These are phyloP conservation scores for Coelopa frigida DNA, from an alignment of 1,140 invertebrate species.

Conservation along the genomic window DNA sequence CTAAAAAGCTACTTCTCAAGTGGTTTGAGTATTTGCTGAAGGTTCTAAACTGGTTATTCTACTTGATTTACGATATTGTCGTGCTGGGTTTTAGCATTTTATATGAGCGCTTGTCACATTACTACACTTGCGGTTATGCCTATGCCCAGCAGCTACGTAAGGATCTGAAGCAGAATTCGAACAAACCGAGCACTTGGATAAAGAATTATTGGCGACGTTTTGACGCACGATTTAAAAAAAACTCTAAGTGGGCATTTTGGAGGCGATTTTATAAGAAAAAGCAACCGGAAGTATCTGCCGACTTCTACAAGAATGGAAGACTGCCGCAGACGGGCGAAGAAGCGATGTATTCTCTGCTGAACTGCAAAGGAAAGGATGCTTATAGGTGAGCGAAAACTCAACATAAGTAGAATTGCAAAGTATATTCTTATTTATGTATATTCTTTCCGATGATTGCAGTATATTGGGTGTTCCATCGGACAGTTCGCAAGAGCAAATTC, in stretches of 20 bases:
- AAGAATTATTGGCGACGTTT: constrained; percentile 35
- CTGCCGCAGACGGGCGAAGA: constrained; percentile 86
- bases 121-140: constrained; percentile 23
- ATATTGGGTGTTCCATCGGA: constrained; percentile 79
- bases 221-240: constrained; percentile 37
- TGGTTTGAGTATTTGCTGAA: constrained; percentile 63
- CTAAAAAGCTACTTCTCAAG: constrained; percentile 32
- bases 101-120: constrained; percentile 49
- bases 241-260: constrained; percentile 40
- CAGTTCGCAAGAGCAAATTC: constrained; percentile 88
- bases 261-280: constrained; percentile 38
- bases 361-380: constrained; percentile 91
- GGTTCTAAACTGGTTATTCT: constrained; percentile 65
- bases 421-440: constrained; percentile 1
- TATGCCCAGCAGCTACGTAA: constrained; percentile 32
- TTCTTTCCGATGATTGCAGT: constrained; percentile 49
- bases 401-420: neutral
- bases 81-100: constrained; percentile 67
- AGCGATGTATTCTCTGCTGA: constrained; percentile 84
- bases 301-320: constrained; percentile 43
- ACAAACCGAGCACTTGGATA: constrained; percentile 39
- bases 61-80: constrained; percentile 69
- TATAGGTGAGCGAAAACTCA: constrained; percentile 58
- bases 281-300: constrained; percentile 23
- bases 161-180: constrained; percentile 40